Evolutionary conservation across 2,113 vertebrate species (phyloP).

Genomic region (Neoarius graeffei): DNA sequence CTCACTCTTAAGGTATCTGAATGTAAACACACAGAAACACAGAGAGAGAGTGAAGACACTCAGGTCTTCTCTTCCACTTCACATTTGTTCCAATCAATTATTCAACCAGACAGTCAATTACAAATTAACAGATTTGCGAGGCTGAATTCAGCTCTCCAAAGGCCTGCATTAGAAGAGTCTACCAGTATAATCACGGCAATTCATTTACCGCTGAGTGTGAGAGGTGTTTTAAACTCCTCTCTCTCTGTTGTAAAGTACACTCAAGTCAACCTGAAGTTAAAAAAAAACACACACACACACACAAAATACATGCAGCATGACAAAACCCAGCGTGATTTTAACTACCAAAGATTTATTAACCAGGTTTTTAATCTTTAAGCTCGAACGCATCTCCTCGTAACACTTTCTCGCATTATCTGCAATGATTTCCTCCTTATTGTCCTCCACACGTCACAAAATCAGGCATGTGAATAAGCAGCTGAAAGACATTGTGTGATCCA

Average conservation of each 20-base stretch:
- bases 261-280: conserved; percentile 65
- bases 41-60: conserved; percentile 77
- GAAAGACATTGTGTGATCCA: conserved; percentile 54
- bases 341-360: conserved; percentile 72
- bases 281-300: conserved; percentile 41
- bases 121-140: conserved; percentile 78
- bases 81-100: conserved; percentile 84
- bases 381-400: conserved; percentile 62
- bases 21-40: conserved; percentile 12
- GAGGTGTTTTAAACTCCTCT: conserved; percentile 70
- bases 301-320: conserved; percentile 8
- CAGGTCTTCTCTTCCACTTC: conserved; percentile 80
- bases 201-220: conserved; percentile 76
- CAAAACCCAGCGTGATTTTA: conserved; percentile 56
- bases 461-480: conserved; percentile 63
- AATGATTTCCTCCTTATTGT: conserved; percentile 60
- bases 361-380: conserved; percentile 75
- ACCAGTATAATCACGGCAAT: conserved; percentile 74
- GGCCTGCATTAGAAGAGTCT: conserved; percentile 74
- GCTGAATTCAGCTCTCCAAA: conserved; percentile 74
- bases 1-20: conserved; percentile 1
- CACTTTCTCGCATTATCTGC: conserved; percentile 69
- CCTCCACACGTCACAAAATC: neutral
- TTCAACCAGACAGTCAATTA: conserved; percentile 82
- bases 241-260: conserved; percentile 62